Conservation (phyloP, 1,140 invertebrate genomes). For the Hirudo medicinalis region DNA sequence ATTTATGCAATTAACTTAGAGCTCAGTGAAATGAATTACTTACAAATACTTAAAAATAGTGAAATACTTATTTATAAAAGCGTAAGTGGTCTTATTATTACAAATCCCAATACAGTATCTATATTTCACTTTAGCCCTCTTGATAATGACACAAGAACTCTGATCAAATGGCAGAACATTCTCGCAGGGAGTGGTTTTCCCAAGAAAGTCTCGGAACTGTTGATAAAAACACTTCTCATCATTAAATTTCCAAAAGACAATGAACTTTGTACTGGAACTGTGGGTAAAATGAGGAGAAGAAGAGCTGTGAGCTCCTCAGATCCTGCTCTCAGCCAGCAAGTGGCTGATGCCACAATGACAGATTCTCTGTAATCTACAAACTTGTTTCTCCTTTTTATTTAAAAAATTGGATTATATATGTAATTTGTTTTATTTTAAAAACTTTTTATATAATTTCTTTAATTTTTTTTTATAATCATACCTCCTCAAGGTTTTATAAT, state of each 20-base stretch:
- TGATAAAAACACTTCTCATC: constrained; percentile 2
- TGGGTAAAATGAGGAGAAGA: not conserved
- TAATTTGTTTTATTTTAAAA: not conserved
- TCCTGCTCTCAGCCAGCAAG: not conserved
- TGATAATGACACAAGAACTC: not conserved
- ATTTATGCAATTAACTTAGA: too few relatives aligned
- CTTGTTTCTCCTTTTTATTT: not conserved
- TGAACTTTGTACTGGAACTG: not conserved
- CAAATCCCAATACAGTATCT: too few relatives aligned
- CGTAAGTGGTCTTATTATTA: too few relatives aligned
- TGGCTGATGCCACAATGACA: not conserved
- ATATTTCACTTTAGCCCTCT: not conserved
- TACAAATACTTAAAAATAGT: too few relatives aligned
- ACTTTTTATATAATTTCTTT: not conserved
- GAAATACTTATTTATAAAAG: too few relatives aligned
- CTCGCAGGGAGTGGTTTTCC: not conserved
- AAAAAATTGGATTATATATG: not conserved
- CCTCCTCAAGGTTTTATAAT: not conserved
- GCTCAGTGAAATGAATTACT: too few relatives aligned
- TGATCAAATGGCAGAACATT: not conserved
- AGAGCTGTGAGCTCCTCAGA: not conserved
- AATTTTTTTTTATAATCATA: not conserved
- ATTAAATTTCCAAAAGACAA: constrained; percentile 11
- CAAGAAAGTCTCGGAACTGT: not conserved
- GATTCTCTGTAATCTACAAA: not conserved